phyloP scores from a whole-genome alignment of 2,113 vertebrate genomes.

The Emydocephalus ijimae region DNA sequence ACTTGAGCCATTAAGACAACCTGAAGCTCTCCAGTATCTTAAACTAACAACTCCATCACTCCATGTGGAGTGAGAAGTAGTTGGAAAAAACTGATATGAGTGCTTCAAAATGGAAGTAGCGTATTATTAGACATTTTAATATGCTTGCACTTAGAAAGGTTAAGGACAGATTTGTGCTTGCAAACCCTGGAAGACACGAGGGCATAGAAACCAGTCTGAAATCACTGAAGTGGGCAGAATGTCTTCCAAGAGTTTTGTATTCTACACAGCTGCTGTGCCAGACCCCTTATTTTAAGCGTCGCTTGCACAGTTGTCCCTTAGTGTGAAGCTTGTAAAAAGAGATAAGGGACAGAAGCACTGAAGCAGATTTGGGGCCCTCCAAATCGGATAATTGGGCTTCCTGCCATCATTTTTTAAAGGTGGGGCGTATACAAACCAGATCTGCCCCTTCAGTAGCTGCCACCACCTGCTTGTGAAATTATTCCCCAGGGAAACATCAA shows the following conservation, averaged over 20 bases:
- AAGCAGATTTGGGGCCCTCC: conserved; percentile 31
- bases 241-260: conserved; percentile 18
- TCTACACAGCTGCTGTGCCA: conserved; percentile 8
- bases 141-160: background rate
- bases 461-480: conserved; percentile 46
- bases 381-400: conserved; percentile 15
- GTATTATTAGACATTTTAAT: background rate
- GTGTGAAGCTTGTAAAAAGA: conserved; percentile 38
- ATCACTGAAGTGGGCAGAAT: fast-evolving
- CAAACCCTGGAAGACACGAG: background rate
- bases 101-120: background rate
- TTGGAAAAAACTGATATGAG: no score
- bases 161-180: background rate
- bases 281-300: conserved; percentile 39
- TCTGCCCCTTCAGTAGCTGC: conserved; percentile 24
- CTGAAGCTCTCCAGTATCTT: background rate
- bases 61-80: background rate
- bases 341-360: conserved; percentile 39
- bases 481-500: conserved; percentile 15
- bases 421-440: conserved; percentile 2
- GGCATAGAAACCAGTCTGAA: background rate
- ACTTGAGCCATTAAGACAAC: background rate
- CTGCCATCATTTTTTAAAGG: conserved; percentile 11
- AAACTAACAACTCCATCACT: background rate
- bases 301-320: conserved; percentile 49